Evolutionary conservation across 2,797 vertebrate genomes (phyloP).

Genomic region (Hoplostethus mediterraneus): DNA sequence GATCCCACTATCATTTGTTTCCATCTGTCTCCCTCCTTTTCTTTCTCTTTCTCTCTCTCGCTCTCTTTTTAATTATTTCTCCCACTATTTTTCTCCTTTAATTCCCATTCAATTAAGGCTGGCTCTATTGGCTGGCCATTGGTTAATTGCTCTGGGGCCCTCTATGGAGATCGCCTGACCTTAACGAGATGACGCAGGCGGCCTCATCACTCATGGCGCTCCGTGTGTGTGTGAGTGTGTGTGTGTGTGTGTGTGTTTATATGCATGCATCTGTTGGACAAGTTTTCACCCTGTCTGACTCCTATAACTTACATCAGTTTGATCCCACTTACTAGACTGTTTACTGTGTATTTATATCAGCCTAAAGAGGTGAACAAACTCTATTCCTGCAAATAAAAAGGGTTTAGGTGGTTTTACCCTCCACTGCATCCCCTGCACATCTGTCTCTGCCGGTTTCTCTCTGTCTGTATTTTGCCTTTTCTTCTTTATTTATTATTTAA

Average conservation of each 20-base stretch:
- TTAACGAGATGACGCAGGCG: constrained; percentile 42
- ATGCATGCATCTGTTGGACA: too few relatives aligned
- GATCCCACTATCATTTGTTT: constrained; percentile 82
- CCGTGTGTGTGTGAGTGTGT: neutral
- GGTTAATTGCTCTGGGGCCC: constrained; percentile 76
- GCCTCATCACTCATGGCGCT: constrained; percentile 4
- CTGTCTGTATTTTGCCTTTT: too few relatives aligned
- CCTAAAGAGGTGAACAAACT: too few relatives aligned
- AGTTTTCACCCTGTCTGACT: too few relatives aligned
- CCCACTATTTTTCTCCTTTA: constrained; percentile 69
- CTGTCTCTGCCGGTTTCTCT: too few relatives aligned
- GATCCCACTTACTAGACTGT: too few relatives aligned
- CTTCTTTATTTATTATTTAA: too few relatives aligned
- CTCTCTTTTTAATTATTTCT: constrained; percentile 68
- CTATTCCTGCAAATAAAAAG: too few relatives aligned
- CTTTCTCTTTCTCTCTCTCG: constrained; percentile 45
- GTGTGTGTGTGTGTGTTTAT: neutral
- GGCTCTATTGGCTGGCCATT: constrained; percentile 72
- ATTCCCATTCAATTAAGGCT: constrained; percentile 82
- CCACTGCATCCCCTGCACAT: too few relatives aligned
- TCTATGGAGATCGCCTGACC: constrained; percentile 56
- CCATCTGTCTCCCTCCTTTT: constrained; percentile 76
- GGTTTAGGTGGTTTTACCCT: too few relatives aligned
- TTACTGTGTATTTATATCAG: too few relatives aligned
- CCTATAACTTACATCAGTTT: too few relatives aligned